Base-by-base conservation (phyloP, 2,113 vertebrate genomes). In the Thunnus thynnus region DNA sequence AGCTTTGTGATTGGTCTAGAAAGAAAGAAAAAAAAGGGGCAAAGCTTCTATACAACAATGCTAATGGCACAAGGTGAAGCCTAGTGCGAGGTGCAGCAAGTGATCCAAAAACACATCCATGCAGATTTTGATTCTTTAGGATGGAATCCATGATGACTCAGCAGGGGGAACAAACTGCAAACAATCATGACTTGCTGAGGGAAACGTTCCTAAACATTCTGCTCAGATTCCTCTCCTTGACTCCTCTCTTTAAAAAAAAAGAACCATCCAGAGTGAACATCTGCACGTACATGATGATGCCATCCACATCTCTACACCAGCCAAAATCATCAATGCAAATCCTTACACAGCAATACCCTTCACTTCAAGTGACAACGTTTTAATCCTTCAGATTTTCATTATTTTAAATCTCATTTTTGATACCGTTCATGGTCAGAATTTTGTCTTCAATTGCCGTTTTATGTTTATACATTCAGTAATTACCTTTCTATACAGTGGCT, bases 81-180 rank as follows among this genome's bases (percentile, higher is more conserved):
- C 20, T 9, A 36, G 51, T 13, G 47, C 13, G 65, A 65, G 41
- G 10, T 25, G 61, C 14, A 36, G 62, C 41, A 4, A 60, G 41
- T 7, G 32, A 4, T 48, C 17, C 50, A 36, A 20, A 3, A 79
- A 64, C 16, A 58, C 1, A 66, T 67, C 51, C 75, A 80, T 76
- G 70, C 80, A 78, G 44, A 81, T 41, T 70, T 27, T 20, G 7
- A 50, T 13, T 82, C 5, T 30, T 47, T 66, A 60, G 5, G 17
- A 57, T 57, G n/a, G 54, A 61, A 52, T 63, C 50, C 13, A 20
- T 27, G 12, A 52, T 13, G 7, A 46, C 16, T 57, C 44, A 25
- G 51, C 20, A 3, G 14, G 18, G 25, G 20, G 36, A 9, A 65
- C 48, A 73, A 51, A 65, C 41, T 5, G 2, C 6, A 30, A 32